Percentiles rank a stretch among this genome's conserved stretches.
Conservation (phyloP, 2,113 vertebrate genomes). For the Misgurnus mizolepis region DNA sequence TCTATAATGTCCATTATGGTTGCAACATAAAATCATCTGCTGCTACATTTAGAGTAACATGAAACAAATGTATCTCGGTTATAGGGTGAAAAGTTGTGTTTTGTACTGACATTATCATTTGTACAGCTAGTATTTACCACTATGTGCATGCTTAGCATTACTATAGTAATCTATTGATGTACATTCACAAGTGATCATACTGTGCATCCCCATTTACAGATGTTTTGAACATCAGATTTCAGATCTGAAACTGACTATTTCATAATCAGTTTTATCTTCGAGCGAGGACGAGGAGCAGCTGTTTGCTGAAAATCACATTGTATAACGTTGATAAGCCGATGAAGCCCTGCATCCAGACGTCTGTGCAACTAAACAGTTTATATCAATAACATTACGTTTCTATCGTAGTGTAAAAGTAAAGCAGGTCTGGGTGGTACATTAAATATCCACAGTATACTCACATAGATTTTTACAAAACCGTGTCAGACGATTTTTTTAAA, state of each 20-base stretch:
- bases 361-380: background rate
- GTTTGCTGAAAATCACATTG: conserved; percentile 7
- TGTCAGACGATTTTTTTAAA: too few species aligned
- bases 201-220: too few species aligned
- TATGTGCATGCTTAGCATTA: background rate
- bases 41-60: too few species aligned
- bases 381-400: background rate
- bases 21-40: too few species aligned
- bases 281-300: conserved; percentile 5
- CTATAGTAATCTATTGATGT: background rate
- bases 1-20: too few species aligned
- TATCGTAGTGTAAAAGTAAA: background rate
- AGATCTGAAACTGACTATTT: background rate
- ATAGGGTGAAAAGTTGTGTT: background rate
- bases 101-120: background rate
- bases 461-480: too few species aligned
- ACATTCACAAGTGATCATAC: background rate
- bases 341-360: background rate
- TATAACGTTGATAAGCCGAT: background rate
- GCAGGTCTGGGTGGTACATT: too few species aligned
- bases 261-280: conserved; percentile 5
- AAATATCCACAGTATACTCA: too few species aligned
- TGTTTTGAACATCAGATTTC: background rate
- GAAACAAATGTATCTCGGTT: background rate
- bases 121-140: background rate